These are phyloP conservation scores for Theretra japonica DNA, from an alignment of 2,888 invertebrate genomes.

Conservation along the genomic window DNA sequence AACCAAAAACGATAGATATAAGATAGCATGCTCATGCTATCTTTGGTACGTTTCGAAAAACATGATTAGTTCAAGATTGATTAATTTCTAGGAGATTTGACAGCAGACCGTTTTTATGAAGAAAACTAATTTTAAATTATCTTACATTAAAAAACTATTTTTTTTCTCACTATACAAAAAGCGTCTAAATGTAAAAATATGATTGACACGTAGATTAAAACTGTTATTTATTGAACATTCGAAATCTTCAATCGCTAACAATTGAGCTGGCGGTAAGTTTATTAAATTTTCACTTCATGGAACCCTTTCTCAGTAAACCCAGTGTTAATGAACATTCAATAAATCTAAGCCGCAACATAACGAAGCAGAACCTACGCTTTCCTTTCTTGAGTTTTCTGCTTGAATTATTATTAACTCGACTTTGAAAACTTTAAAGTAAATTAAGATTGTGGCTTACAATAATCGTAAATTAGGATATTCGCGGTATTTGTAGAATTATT, in stretches of 20 bases:
- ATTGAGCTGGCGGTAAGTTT: neutral
- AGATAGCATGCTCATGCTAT: too few relatives aligned
- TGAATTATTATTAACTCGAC: conserved; percentile 1
- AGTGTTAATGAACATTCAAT: neutral
- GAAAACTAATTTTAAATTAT: too few relatives aligned
- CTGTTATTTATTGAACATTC: too few relatives aligned
- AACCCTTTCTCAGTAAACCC: neutral
- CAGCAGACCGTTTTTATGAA: too few relatives aligned
- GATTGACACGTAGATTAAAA: too few relatives aligned
- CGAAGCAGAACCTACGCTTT: neutral
- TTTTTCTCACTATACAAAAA: too few relatives aligned
- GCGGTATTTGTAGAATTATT: neutral
- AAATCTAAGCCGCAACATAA: neutral
- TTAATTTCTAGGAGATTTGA: too few relatives aligned
- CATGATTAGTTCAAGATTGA: too few relatives aligned
- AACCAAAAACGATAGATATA: too few relatives aligned
- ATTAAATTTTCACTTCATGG: neutral
- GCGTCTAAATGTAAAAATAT: too few relatives aligned
- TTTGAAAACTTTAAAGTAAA: neutral
- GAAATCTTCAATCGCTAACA: neutral
- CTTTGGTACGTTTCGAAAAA: too few relatives aligned
- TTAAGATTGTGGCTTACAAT: neutral
- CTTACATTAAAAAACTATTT: too few relatives aligned
- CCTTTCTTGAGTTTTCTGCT: neutral
- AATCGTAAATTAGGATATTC: neutral